Conservation (phyloP, 2,113 vertebrate species). For the Clarias magur region DNA sequence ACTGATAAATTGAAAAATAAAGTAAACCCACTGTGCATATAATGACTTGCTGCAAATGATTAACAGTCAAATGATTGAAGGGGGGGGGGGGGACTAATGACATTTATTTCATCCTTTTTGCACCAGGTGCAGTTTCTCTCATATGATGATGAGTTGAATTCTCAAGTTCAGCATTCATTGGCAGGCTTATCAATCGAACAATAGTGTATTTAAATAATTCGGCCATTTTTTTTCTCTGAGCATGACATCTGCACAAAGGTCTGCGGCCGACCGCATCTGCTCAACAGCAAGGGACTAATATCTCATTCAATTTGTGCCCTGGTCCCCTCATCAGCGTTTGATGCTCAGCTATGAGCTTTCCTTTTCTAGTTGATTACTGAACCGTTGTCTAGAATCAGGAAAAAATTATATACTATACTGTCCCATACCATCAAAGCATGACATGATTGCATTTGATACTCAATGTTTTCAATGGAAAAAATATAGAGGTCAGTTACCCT, state of each 20-base stretch:
- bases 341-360: slow-evolving; percentile 62
- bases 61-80: slow-evolving; percentile 62
- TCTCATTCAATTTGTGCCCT: slow-evolving; percentile 66
- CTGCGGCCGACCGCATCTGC: slow-evolving; percentile 75
- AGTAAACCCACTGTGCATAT: slow-evolving; percentile 52
- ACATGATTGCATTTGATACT: background rate
- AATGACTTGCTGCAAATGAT: slow-evolving; percentile 48
- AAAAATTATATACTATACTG: background rate
- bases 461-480: background rate
- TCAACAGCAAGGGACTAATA: slow-evolving; percentile 74
- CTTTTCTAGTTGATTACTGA: background rate
- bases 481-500: slow-evolving; percentile 77
- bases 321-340: slow-evolving; percentile 62
- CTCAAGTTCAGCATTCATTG: slow-evolving; percentile 74
- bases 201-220: slow-evolving; percentile 77
- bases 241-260: slow-evolving; percentile 79
- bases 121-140: slow-evolving; percentile 76
- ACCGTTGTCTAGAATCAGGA: background rate
- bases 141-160: slow-evolving; percentile 79
- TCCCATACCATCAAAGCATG: background rate
- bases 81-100: slow-evolving; percentile 72
- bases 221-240: slow-evolving; percentile 75
- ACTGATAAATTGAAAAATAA: slow-evolving; percentile 57
- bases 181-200: slow-evolving; percentile 74
- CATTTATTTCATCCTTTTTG: slow-evolving; percentile 64